phyloP scores from a whole-genome alignment of 2,797 vertebrate genomes.

The Pampus argenteus region DNA sequence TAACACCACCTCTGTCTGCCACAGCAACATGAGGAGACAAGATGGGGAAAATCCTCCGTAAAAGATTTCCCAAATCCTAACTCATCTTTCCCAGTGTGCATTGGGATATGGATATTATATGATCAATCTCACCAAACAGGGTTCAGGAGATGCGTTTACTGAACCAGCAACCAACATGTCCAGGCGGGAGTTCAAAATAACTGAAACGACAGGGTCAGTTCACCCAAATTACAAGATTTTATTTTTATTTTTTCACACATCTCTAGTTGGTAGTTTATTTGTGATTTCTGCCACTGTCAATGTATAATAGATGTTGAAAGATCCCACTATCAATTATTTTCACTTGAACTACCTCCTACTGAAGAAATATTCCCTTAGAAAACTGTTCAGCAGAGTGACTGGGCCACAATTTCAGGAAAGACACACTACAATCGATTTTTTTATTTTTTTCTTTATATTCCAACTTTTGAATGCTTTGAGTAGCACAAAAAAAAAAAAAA shows the following conservation, averaged over 20 bases:
- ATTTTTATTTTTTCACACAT: too few relatives aligned
- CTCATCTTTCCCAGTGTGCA: background rate
- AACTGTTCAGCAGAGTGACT: too few relatives aligned
- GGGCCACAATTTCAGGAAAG: background rate
- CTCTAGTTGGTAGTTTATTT: background rate
- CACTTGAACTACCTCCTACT: background rate
- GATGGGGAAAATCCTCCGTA: slow-evolving; percentile 34
- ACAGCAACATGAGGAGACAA: slow-evolving; percentile 12
- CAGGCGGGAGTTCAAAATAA: background rate
- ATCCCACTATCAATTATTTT: background rate
- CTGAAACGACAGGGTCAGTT: background rate
- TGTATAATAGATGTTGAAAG: background rate
- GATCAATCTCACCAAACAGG: slow-evolving; percentile 45
- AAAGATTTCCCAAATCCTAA: slow-evolving; percentile 46
- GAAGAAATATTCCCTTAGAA: background rate
- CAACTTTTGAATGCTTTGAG: background rate
- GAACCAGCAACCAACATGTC: background rate
- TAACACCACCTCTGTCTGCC: slow-evolving; percentile 19
- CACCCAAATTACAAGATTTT: background rate
- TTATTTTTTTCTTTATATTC: background rate
- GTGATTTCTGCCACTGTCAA: background rate
- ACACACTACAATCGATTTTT: too few relatives aligned
- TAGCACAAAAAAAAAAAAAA: background rate
- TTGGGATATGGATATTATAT: background rate
- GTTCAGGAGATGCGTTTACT: slow-evolving; percentile 10